These are phyloP conservation scores for Stenopsyche tienmushanensis DNA, from an alignment of 1,140 invertebrate species.

Conservation along the genomic window DNA sequence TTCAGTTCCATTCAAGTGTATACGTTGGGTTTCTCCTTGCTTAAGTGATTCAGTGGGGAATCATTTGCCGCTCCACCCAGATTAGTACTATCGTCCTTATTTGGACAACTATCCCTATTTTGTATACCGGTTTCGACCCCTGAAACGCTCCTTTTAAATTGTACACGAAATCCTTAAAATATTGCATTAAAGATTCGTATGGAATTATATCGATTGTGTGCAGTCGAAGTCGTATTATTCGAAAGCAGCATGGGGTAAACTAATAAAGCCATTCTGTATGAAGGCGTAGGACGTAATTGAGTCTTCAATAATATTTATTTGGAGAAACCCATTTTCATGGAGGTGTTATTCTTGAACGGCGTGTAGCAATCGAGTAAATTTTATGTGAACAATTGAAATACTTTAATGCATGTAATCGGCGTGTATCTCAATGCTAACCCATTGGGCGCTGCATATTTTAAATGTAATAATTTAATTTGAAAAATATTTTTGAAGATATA, in stretches of 20 bases:
- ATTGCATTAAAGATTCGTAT: background rate
- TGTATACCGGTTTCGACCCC: too few relatives aligned
- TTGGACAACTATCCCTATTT: background rate
- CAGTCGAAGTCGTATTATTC: conserved; percentile 1
- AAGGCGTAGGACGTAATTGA: conserved; percentile 15
- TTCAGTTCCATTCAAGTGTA: conserved; percentile 17
- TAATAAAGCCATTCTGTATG: conserved; percentile 15
- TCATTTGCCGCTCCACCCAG: conserved; percentile 4
- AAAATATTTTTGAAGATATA: too few relatives aligned
- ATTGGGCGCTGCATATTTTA: too few relatives aligned
- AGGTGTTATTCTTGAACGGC: too few relatives aligned
- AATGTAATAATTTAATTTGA: too few relatives aligned
- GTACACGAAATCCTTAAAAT: background rate
- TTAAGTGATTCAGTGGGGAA: conserved; percentile 21
- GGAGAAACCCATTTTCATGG: background rate
- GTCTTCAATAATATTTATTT: background rate
- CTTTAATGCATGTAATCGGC: too few relatives aligned
- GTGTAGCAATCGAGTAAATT: too few relatives aligned
- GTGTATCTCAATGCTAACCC: too few relatives aligned
- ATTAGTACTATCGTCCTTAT: background rate
- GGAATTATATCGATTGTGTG: background rate
- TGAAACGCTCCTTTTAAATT: background rate
- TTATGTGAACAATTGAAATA: too few relatives aligned
- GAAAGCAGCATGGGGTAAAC: background rate
- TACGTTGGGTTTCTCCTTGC: background rate